Percentiles rank a stretch among this genome's conserved stretches.
Conservation (phyloP, 1,140 invertebrate species). For the Panagrolaimus sp. region DNA sequence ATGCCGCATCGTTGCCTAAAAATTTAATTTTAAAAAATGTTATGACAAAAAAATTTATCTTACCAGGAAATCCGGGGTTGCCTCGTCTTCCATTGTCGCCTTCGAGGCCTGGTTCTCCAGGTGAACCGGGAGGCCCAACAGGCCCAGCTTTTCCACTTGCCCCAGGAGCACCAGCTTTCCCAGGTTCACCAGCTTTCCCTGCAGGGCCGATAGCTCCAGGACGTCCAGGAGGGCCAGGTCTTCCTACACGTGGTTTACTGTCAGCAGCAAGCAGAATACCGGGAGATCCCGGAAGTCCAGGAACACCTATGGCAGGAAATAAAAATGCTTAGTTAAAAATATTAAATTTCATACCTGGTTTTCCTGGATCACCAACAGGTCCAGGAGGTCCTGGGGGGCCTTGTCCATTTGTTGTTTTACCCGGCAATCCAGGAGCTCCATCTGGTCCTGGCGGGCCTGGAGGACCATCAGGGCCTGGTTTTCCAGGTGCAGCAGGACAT, state of each 20-base stretch:
- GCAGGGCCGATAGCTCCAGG: constrained; percentile 24
- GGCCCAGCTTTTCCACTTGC: background rate
- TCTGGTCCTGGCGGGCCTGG: constrained; percentile 14
- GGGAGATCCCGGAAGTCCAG: constrained; percentile 30
- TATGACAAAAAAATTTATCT: background rate
- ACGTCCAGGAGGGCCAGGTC: constrained; percentile 23
- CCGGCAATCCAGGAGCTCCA: constrained; percentile 14
- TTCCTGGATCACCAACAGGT: background rate
- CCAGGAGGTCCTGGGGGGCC: constrained; percentile 18
- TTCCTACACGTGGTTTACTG: constrained; percentile 27
- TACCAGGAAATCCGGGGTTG: constrained; percentile 28
- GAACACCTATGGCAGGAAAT: background rate
- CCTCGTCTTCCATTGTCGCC: constrained; percentile 21
- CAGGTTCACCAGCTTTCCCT: constrained; percentile 20
- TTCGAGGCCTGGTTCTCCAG: constrained; percentile 26
- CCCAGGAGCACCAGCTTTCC: background rate
- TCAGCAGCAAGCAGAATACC: constrained; percentile 22
- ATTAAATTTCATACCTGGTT: too few species aligned
- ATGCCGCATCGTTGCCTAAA: too few species aligned
- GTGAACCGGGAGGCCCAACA: background rate
- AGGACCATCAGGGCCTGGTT: constrained; percentile 15
- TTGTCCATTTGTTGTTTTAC: background rate
- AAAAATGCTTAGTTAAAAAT: too few species aligned
- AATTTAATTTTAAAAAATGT: too few species aligned
- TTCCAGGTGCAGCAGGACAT: constrained; percentile 33